Conservation (phyloP, 2,797 vertebrate species). For the Brachyalestes nurse region DNA sequence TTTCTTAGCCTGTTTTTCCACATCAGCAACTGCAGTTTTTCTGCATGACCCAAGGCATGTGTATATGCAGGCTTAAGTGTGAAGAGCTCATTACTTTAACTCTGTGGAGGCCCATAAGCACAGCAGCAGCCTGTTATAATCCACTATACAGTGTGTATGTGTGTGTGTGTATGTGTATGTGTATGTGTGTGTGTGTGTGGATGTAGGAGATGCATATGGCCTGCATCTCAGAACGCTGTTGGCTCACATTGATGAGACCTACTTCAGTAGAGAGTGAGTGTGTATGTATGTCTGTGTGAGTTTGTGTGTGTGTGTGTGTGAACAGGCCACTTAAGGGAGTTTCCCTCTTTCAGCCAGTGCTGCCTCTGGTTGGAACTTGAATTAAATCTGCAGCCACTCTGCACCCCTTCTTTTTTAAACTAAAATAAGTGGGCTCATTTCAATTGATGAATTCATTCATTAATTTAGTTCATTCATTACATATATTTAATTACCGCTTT, state of each 20-base stretch:
- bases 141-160: background rate
- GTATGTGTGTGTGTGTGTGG: background rate
- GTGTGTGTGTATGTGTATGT: background rate
- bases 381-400: too few relatives aligned
- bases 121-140: slow-evolving; percentile 31
- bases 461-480: too few relatives aligned
- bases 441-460: too few relatives aligned
- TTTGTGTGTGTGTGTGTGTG: too few relatives aligned
- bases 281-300: background rate
- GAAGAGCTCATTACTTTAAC: slow-evolving; percentile 15
- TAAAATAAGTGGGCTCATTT: too few relatives aligned
- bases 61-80: slow-evolving; percentile 1
- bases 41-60: slow-evolving; percentile 4
- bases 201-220: background rate
- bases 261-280: slow-evolving; percentile 1
- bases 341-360: too few relatives aligned
- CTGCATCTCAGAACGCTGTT: background rate
- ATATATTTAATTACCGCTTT: too few relatives aligned
- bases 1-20: background rate
- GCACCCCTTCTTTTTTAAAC: too few relatives aligned
- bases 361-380: too few relatives aligned
- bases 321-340: too few relatives aligned
- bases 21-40: background rate
- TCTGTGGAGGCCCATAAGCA: background rate
- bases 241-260: slow-evolving; percentile 20